phyloP scores from a whole-genome alignment of 1,140 invertebrate species.

The Zeugodacus cucurbitae region DNA sequence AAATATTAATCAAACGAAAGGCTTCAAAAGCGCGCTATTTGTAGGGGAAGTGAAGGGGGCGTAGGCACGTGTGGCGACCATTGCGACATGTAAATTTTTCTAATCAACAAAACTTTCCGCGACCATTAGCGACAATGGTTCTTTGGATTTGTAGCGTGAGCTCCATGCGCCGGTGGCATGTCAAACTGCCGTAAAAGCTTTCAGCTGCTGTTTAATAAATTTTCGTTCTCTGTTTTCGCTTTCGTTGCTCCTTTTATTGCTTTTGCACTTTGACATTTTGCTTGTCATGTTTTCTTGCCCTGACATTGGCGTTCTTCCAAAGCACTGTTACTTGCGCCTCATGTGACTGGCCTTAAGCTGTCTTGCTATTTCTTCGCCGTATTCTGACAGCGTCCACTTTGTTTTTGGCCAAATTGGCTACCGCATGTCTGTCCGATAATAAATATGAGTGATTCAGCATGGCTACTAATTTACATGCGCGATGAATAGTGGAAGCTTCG shows the following conservation, averaged over 20 bases:
- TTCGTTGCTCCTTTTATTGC: not conserved
- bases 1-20: conserved; percentile 13
- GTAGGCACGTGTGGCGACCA: not conserved
- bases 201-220: conserved; percentile 16
- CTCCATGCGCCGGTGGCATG: not conserved
- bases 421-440: not conserved
- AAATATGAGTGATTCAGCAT: not conserved
- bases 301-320: conserved; percentile 18
- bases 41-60: too few species aligned
- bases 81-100: not conserved
- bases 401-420: conserved; percentile 1
- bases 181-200: conserved; percentile 9
- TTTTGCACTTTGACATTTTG: not conserved
- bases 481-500: not conserved
- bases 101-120: conserved; percentile 10
- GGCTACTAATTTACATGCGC: not conserved
- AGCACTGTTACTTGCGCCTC: not conserved
- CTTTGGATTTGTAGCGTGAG: not conserved
- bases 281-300: not conserved
- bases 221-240: not conserved
- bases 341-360: not conserved
- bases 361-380: not conserved
- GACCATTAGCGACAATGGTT: not conserved
- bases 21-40: not conserved
- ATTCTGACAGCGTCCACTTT: not conserved